A percentile compares a stretch with the other conserved stretches of the same genome.
phyloP scores from a whole-genome alignment of 2,113 vertebrate species.

The Erythrocebus patas region DNA sequence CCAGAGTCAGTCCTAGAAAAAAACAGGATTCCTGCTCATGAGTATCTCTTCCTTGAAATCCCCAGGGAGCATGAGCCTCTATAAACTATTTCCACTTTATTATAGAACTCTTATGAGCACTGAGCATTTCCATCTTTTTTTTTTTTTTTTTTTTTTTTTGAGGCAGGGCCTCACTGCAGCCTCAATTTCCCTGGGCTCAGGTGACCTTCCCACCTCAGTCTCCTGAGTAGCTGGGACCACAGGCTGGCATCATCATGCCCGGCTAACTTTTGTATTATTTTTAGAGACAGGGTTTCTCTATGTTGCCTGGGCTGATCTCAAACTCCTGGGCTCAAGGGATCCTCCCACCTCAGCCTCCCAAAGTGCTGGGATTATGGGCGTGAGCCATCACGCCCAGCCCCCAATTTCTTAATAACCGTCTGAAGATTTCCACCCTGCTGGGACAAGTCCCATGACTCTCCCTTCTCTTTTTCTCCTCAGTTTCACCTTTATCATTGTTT shows the following conservation, averaged over 20 bases:
- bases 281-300: not conserved
- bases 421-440: not conserved
- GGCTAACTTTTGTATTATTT: not conserved
- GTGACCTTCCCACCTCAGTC: not conserved
- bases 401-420: not conserved
- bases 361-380: not conserved
- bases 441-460: not conserved
- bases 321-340: not conserved
- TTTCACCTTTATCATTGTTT: not conserved
- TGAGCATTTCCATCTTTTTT: not conserved
- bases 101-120: not conserved
- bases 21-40: not conserved
- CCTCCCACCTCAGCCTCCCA: not conserved
- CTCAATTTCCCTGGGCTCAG: not conserved
- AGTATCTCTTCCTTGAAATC: not conserved
- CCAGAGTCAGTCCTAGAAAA: not conserved
- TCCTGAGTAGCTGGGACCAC: not conserved
- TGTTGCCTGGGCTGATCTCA: not conserved
- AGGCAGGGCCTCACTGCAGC: not conserved
- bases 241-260: no score
- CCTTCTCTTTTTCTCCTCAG: not conserved
- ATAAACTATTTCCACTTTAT: not conserved
- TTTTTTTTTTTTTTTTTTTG: not conserved
- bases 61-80: not conserved
- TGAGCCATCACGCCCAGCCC: not conserved